Evolutionary conservation across 2,888 invertebrate genomes (phyloP), one percentile per base, ranked within the genome.

Genomic region (Athrips mouffetella): DNA sequence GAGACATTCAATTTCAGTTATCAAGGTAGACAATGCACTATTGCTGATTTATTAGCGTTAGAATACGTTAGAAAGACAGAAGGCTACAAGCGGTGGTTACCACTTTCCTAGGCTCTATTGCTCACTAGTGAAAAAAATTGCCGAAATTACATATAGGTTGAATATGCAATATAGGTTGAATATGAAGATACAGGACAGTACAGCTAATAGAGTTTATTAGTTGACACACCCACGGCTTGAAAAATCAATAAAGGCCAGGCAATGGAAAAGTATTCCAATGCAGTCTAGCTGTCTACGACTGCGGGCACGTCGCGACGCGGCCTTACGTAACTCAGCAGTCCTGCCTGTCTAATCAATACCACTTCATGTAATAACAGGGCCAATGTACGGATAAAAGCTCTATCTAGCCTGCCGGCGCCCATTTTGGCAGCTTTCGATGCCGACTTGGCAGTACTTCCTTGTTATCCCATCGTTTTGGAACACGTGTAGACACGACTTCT

Each of bases 341-440:
- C 78, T 75, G 75, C 74, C 78, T 75, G 75, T 70, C 74, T 78
- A 81, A 87, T 87, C 86, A 80, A 87, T 87, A 87, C 79, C 60
- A 60, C 77, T 78, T 73, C 73, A 70, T 74, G 72, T 71, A 72
- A 69, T 69, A 74, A 70, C 74, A 73, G 73, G 70, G 78, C 77
- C 76, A 80, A 80, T 70, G 83, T 77, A 80, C 80, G 70, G 64
- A 66, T 66, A 61, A 63, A 64, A 59, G 65, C 67, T 64, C 63
- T 67, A 61, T 58, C 62, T 57, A 70, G 66, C 68, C 65, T 70
- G 68, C 66, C 64, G 68, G 69, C 70, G 63, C 65, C 61, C 67
- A 70, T 73, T 70, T 73, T 74, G 70, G 69, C 70, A 56, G 59
- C 58, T 54, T 60, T 57, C 55, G 45, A 48, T 54, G 33, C 21